A percentile compares a stretch with the other conserved stretches of the same genome.
phyloP scores from a whole-genome alignment of 2,797 vertebrate species.

The Megalops cyprinoides region DNA sequence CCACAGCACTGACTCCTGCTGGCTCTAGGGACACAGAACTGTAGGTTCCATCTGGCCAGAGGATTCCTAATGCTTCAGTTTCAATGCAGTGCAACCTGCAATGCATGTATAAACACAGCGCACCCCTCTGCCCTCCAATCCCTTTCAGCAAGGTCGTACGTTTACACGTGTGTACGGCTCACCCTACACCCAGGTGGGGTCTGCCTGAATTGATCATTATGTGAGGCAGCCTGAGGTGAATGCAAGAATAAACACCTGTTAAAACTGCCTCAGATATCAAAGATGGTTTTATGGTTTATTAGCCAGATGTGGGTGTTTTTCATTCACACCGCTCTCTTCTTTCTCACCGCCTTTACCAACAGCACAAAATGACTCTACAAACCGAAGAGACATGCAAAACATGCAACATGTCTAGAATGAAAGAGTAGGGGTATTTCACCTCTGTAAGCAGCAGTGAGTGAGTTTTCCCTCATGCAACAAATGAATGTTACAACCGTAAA shows the following conservation, averaged over 20 bases:
- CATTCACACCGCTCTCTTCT: constrained; percentile 6
- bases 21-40: background rate
- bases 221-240: constrained; percentile 55
- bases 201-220: background rate
- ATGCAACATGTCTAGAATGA: background rate
- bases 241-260: constrained; percentile 66
- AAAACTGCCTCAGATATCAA: constrained; percentile 56
- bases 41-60: background rate
- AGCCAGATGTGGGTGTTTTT: constrained; percentile 37
- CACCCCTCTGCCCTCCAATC: background rate
- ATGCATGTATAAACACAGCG: background rate
- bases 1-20: background rate
- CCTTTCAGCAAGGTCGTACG: background rate
- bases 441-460: background rate
- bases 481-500: background rate
- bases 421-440: background rate
- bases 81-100: background rate
- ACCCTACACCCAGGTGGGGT: background rate
- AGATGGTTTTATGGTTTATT: constrained; percentile 63
- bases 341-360: background rate
- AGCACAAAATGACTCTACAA: background rate
- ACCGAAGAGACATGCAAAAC: background rate
- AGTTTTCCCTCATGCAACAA: background rate
- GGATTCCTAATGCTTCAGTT: background rate
- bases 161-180: background rate